Base-by-base conservation (phyloP, 1,140 invertebrate genomes). In the Drosophila busckii region DNA sequence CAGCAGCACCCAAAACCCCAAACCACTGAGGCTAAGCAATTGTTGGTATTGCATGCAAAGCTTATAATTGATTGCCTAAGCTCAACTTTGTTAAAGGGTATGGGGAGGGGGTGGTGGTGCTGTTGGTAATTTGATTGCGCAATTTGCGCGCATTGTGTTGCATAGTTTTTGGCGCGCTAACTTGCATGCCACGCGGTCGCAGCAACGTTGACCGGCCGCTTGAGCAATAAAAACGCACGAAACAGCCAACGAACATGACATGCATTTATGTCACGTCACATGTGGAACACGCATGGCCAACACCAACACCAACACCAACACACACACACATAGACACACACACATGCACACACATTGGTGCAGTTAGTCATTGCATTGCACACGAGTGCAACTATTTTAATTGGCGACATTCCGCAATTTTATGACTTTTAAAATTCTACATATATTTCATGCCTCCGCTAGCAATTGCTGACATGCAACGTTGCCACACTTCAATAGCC, bases 201-300 rank as follows among this genome's bases (percentile, higher is more conserved):
- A 42, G 29, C 41, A 40, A 40, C 16, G 42, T 44, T 25, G 16
- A 15, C 8, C 28, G 26, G n/a, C 35, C 23, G 26, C 35, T 17
- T 31, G 42, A 32, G 60, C 45, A 25, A 45, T 31, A 60, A 38
- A 42, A 60, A 53, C 53, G 53, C 63, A 80, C 75, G 73, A 56
- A 73, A 82, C 73, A 60, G 75, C 59, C 63, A 80, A 69, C 75
- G 62, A 75, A 80, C 73, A 85, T 76, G 84, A 85, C 84, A 85
- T 85, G 84, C 84, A 84, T 85, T 85, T 85, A 85, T 85, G 84
- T 85, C 84, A 85, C 84, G 84, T 82, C 75, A 82, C 75, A 75
- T 82, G 76, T 69, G 65, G 67, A 82, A 82, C 75, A 75, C 75
- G 75, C 60, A 63, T 38, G 22, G 22, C 34, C 58, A 61, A 61